Conservation (phyloP, 2,113 vertebrate species). For the Octodon degus region DNA sequence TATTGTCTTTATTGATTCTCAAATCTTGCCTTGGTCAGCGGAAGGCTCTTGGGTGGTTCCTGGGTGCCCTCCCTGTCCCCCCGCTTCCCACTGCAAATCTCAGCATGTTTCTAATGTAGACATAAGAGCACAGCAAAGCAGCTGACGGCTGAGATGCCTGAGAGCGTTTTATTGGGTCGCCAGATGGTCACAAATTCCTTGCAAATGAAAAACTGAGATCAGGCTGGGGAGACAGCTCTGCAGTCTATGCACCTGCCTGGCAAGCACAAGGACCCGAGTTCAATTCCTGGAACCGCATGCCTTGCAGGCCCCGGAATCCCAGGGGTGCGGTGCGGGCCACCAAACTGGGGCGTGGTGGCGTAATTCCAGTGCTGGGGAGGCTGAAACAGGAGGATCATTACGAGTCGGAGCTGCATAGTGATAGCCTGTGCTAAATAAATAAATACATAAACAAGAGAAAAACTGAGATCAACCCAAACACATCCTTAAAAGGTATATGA, state of each 20-base stretch:
- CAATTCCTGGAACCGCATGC: no score
- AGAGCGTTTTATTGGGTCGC: background rate
- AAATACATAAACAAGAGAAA: background rate
- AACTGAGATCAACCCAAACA: background rate
- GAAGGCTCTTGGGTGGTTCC: no score
- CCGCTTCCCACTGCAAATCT: background rate
- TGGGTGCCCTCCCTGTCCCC: background rate
- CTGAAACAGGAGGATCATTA: no score
- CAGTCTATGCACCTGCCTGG: no score
- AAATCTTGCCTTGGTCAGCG: background rate
- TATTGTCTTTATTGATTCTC: background rate
- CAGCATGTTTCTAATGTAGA: slow-evolving; percentile 3
- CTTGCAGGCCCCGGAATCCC: no score
- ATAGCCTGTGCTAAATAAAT: no score
- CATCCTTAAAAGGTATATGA: background rate
- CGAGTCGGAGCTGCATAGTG: no score
- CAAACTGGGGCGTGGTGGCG: no score
- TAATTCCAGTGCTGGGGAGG: no score
- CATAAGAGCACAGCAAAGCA: background rate
- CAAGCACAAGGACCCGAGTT: no score
- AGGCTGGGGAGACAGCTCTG: no score
- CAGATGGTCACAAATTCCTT: background rate
- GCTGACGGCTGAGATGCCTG: background rate
- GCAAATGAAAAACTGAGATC: background rate
- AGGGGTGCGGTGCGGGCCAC: no score